phyloP scores from a whole-genome alignment of 2,113 vertebrate genomes.

The Holacanthus passer region DNA sequence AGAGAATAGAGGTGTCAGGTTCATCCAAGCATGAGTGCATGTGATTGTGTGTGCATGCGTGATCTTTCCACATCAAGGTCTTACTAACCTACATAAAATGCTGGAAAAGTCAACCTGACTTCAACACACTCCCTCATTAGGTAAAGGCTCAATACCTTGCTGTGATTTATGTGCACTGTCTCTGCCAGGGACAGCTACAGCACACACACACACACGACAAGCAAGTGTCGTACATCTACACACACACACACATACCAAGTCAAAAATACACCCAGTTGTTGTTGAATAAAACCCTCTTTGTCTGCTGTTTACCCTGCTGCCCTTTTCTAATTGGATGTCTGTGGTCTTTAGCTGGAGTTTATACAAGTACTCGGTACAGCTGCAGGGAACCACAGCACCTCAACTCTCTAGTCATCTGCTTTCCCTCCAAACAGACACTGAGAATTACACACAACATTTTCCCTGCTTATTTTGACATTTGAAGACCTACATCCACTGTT shows the following conservation, averaged over 20 bases:
- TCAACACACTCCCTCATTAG: slow-evolving; percentile 26
- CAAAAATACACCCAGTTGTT: not conserved
- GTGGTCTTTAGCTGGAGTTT: slow-evolving; percentile 16
- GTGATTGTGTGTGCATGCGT: not conserved
- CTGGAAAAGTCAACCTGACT: slow-evolving; percentile 27
- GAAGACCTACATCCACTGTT: not conserved
- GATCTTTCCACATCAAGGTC: not conserved
- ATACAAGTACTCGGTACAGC: slow-evolving; percentile 14
- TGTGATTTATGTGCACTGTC: slow-evolving; percentile 43
- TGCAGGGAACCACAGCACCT: slow-evolving; percentile 22
- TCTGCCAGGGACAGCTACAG: slow-evolving; percentile 6
- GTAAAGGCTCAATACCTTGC: not conserved
- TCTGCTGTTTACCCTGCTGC: slow-evolving; percentile 27
- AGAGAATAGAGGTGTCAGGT: not conserved
- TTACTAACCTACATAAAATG: slow-evolving; percentile 27
- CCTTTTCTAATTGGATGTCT: slow-evolving; percentile 37
- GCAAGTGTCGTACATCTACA: not conserved
- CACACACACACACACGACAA: not conserved
- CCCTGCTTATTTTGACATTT: not conserved
- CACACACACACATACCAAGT: not conserved
- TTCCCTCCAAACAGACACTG: not conserved
- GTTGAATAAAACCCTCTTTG: slow-evolving; percentile 33
- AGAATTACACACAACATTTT: not conserved
- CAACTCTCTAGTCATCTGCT: not conserved
- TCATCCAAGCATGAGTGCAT: not conserved